Base-by-base conservation (phyloP, 1,140 invertebrate genomes). In the Caenorhabditis remanei region DNA sequence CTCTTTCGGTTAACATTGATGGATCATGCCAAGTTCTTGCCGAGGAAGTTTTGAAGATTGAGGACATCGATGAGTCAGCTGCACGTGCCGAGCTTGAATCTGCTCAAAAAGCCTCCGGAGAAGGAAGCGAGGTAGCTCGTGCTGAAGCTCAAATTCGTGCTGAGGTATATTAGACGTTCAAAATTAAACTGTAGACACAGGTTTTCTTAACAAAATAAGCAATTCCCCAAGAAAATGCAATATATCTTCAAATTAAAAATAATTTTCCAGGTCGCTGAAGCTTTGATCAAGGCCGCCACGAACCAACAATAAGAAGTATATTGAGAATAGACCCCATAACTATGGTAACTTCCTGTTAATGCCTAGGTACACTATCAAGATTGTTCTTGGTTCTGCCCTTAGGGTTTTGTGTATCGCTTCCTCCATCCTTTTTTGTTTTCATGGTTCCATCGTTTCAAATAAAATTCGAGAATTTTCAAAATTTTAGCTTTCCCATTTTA, bases 1-100 rank as follows among this genome's bases (percentile, higher is more conserved):
- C 97, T 19, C 94, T 99, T 63, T 98, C 97, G 50, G 96, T 99
- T 88, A 99, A 99, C 94, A 96, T 98, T 90, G 98, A 99, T 93
- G 98, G 97, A 16, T 96, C 96, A 91, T 97, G 99, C 87, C 98
- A 99, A 95, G 95, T 99, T 86, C 94, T 99, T 75, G 98, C 98
- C 61, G 98, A 99, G 94, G 98, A 99, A 94, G 97, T 97, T 48
- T 96, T 97, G 90, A 95, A 95, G 13, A 89, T 99, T 61, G 96
- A 96, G 88, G 94, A 95, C 90, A 93, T 99, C 79, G 98, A 99
- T 94, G 90, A 90, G 84, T 85, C 87, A 32, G 85, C 84, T 84
- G 90, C 90, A 46, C 88, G 91, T 41, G 86, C 88, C 41, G 88
- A 88, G 32, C 83, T 88, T 21, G 87, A 88, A 24, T 13, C 87